Base-by-base conservation (phyloP, 2,113 vertebrate genomes). In the Lophius piscatorius region DNA sequence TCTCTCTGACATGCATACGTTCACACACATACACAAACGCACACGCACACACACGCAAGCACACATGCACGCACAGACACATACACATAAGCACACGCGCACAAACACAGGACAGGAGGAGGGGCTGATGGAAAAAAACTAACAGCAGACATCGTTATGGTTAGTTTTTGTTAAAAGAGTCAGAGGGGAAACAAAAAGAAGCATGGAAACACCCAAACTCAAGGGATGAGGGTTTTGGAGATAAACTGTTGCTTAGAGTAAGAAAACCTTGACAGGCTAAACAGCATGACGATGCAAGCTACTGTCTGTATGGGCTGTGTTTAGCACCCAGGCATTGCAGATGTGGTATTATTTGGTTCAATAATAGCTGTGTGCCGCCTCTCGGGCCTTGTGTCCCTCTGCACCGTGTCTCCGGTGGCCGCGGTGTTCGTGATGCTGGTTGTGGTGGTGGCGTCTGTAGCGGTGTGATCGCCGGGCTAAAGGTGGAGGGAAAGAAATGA, bases 381-480 rank as follows among this genome's bases (percentile, higher is more conserved):
- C 89, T 66, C 86, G 77, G 56, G 76, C 86, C 73, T 78, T 81
- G 83, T 83, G 90, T 81, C 87, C 87, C 7, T 88, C 87, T 75
- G 83, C 82, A 31, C 88, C 83, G 18, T 91, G 92, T 75, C 88
- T 92, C 58, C 88, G 84, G 86, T 92, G 93, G 90, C 91, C 89
- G 28, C 91, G 88, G 49, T 86, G 91, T 23, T 97, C 95, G n/a
- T 90, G 93, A 70, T 50, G 94, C 9, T 91, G 87, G 63, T 63
- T 85, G 41, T 91, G 96, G 79, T 89, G 95, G 38, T 88, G 95
- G 46, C 91, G 95, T 48, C 91, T 83, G 64, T 92, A 94, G 6
- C 94, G 92, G 75, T 96, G 95, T 4, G 94, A 92, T 56, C 94
- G 89, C 42, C 94, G 91, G 72, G 94, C 96, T 98, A 82, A 47